Evolutionary conservation across 2,888 invertebrate genomes (phyloP).

Genomic region (Drosophila acutilabella): DNA sequence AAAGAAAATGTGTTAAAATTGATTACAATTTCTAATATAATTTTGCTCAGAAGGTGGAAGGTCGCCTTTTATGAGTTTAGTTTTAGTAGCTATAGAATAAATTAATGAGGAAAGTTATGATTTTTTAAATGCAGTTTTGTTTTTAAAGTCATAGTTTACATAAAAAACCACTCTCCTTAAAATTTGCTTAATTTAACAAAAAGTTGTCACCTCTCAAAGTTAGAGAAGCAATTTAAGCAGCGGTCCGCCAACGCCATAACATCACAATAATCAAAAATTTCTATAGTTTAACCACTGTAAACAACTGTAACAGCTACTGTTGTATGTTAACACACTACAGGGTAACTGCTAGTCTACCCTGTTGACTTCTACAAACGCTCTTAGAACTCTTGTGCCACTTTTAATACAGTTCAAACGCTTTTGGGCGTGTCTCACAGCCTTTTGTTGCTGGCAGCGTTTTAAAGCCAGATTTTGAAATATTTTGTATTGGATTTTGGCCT

Average conservation of each 20-base stretch:
- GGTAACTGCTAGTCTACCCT: not conserved
- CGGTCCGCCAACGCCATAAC: too few relatives aligned
- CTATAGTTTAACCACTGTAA: too few relatives aligned
- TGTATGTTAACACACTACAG: not conserved
- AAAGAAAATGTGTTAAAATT: too few relatives aligned
- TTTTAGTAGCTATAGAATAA: too few relatives aligned
- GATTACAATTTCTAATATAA: too few relatives aligned
- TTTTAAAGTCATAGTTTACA: not conserved
- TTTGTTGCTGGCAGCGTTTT: slow-evolving; percentile 21
- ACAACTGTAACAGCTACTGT: too few relatives aligned
- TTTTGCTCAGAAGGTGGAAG: too few relatives aligned
- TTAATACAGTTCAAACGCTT: slow-evolving; percentile 12
- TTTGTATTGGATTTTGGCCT: slow-evolving; percentile 41
- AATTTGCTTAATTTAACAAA: not conserved
- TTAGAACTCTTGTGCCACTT: slow-evolving; percentile 16
- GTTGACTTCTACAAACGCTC: not conserved
- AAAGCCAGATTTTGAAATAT: slow-evolving; percentile 37
- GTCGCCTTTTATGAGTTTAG: too few relatives aligned
- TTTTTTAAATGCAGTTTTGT: not conserved
- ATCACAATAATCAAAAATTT: too few relatives aligned
- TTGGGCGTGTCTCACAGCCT: slow-evolving; percentile 1
- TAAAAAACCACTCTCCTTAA: not conserved
- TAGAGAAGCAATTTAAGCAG: too few relatives aligned
- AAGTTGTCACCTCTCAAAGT: too few relatives aligned
- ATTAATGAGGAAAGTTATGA: not conserved